These are phyloP conservation scores for Drosophila littoralis DNA, from an alignment of 1,140 invertebrate species.

Conservation along the genomic window DNA sequence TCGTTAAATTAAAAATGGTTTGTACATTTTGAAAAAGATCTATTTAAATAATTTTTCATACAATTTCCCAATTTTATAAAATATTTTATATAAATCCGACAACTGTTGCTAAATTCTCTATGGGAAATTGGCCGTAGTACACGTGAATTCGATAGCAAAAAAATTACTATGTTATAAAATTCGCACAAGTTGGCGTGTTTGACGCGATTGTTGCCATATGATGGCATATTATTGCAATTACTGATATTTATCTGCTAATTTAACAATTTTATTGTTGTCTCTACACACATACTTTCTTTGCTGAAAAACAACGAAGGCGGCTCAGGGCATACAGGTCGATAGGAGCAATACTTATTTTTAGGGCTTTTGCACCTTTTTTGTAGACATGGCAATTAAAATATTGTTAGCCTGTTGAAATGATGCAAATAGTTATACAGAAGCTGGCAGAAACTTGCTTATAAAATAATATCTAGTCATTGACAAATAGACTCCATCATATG, in stretches of 20 bases:
- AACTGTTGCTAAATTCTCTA: neutral
- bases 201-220: constrained; percentile 13
- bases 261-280: constrained; percentile 19
- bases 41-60: no score
- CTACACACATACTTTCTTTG: neutral
- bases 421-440: neutral
- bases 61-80: neutral
- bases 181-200: constrained; percentile 34
- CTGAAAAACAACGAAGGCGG: neutral
- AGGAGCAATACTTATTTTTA: neutral
- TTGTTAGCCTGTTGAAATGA: neutral
- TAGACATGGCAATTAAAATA: constrained; percentile 5
- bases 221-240: constrained; percentile 14
- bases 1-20: neutral
- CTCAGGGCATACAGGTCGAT: neutral
- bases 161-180: constrained; percentile 9
- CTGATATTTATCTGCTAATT: constrained; percentile 36
- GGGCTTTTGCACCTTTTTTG: constrained; percentile 10
- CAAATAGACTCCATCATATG: neutral
- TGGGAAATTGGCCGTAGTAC: neutral
- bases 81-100: neutral
- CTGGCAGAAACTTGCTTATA: neutral
- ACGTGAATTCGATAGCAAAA: neutral
- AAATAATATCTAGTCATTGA: neutral
- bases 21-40: no score